A percentile compares a stretch with the other conserved stretches of the same genome.
These are phyloP conservation scores for Trichoplusia ni DNA, from an alignment of 1,140 invertebrate genomes.

Conservation along the genomic window DNA sequence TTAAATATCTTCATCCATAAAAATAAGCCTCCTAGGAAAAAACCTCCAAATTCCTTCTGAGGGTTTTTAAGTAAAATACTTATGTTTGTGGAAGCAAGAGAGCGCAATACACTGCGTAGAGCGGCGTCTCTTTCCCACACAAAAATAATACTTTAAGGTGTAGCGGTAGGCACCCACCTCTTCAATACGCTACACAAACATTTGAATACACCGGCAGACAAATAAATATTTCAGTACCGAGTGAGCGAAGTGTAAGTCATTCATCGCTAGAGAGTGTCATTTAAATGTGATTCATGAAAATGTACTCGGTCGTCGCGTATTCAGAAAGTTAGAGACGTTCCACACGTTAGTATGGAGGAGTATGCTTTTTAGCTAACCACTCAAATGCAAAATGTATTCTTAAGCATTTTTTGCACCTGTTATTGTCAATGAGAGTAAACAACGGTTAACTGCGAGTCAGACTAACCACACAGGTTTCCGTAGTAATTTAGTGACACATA, in stretches of 20 bases:
- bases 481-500: too few relatives aligned
- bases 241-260: conserved; percentile 43
- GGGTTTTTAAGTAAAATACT: too few relatives aligned
- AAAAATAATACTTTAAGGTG: conserved; percentile 3
- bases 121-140: neutral
- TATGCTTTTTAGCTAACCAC: neutral
- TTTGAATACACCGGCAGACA: conserved; percentile 42
- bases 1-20: too few relatives aligned
- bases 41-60: too few relatives aligned
- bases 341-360: conserved; percentile 18
- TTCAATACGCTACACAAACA: conserved; percentile 40
- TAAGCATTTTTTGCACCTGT: neutral
- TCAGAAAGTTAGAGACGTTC: conserved; percentile 6
- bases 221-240: conserved; percentile 52
- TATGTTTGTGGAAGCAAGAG: too few relatives aligned
- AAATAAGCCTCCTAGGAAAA: too few relatives aligned
- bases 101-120: too few relatives aligned
- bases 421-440: too few relatives aligned
- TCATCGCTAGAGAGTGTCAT: conserved; percentile 48
- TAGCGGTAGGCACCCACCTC: conserved; percentile 14
- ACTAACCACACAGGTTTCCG: too few relatives aligned
- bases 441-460: too few relatives aligned
- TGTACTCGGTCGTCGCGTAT: conserved; percentile 36
- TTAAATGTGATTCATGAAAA: conserved; percentile 53
- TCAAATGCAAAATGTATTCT: neutral